These are phyloP conservation scores for Brienomyrus longianalis DNA, from an alignment of 2,113 vertebrate genomes.

Conservation along the genomic window DNA sequence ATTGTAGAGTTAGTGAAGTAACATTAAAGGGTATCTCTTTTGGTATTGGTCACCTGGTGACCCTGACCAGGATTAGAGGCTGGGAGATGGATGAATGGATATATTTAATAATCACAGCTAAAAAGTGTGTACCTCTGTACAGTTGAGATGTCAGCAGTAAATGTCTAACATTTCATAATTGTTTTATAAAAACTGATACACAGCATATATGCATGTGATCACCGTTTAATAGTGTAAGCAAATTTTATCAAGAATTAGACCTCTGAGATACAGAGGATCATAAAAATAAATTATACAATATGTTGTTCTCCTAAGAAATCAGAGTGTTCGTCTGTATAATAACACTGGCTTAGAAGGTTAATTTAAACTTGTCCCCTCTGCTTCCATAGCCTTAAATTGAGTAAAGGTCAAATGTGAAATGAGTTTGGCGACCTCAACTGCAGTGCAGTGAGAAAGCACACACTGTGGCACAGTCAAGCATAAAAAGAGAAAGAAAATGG, in stretches of 20 bases:
- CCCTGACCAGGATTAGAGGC: not conserved
- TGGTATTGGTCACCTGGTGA: not conserved
- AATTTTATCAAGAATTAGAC: not conserved
- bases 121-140: not conserved
- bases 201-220: not conserved
- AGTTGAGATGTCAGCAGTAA: not conserved
- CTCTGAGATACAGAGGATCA: constrained; percentile 29
- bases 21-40: not conserved
- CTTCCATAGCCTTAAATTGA: constrained; percentile 66
- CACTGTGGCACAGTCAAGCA: constrained; percentile 60
- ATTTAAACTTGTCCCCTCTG: constrained; percentile 64
- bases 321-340: constrained; percentile 60
- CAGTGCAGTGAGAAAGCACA: constrained; percentile 56
- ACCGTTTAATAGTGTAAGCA: not conserved
- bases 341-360: constrained; percentile 61
- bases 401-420: constrained; percentile 68
- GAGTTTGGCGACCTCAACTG: constrained; percentile 69
- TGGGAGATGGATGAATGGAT: not conserved
- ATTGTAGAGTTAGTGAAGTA: not conserved
- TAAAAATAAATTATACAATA: constrained; percentile 47
- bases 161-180: not conserved
- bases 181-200: not conserved
- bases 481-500: constrained; percentile 63
- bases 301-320: constrained; percentile 64
- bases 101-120: not conserved